Evolutionary conservation across 2,888 invertebrate species (phyloP).

Genomic region (Trichogramma evanescens): DNA sequence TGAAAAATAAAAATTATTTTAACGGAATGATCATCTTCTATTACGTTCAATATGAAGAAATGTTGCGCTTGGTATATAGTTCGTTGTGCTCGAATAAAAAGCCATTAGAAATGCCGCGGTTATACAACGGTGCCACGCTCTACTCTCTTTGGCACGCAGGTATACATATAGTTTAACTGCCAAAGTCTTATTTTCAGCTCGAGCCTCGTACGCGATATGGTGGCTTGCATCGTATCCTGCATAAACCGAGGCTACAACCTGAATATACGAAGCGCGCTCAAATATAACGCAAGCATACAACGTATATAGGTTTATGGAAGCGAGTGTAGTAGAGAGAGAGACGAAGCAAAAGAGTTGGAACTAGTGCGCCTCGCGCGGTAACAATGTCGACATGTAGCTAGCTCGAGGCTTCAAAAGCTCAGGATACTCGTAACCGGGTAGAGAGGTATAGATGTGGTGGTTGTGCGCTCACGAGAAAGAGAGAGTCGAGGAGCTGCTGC

Average conservation of each 20-base stretch:
- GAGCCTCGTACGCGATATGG: not conserved
- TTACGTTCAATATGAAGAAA: too few species aligned
- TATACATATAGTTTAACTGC: conserved; percentile 4
- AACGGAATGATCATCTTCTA: not conserved
- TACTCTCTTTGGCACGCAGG: not conserved
- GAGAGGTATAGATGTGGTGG: conserved; percentile 5
- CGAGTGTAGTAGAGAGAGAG: not conserved
- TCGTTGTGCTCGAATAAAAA: too few species aligned
- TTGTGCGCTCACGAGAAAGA: not conserved
- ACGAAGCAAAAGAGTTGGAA: not conserved
- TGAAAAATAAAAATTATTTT: not conserved
- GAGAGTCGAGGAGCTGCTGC: not conserved
- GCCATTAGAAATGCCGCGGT: too few species aligned
- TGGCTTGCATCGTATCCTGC: not conserved
- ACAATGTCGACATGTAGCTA: conserved; percentile 45
- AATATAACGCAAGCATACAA: too few species aligned
- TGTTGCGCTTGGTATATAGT: too few species aligned
- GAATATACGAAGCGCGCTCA: conserved; percentile 15
- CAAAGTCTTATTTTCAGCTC: conserved; percentile 12
- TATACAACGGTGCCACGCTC: too few species aligned
- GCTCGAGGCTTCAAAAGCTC: conserved; percentile 27
- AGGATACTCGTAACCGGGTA: conserved; percentile 16
- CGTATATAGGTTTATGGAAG: too few species aligned
- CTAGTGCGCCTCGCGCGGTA: conserved; percentile 27
- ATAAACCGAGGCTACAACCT: conserved; percentile 8